Evolutionary conservation across 2,888 invertebrate genomes (phyloP).

Genomic region (Lepas anatifera): DNA sequence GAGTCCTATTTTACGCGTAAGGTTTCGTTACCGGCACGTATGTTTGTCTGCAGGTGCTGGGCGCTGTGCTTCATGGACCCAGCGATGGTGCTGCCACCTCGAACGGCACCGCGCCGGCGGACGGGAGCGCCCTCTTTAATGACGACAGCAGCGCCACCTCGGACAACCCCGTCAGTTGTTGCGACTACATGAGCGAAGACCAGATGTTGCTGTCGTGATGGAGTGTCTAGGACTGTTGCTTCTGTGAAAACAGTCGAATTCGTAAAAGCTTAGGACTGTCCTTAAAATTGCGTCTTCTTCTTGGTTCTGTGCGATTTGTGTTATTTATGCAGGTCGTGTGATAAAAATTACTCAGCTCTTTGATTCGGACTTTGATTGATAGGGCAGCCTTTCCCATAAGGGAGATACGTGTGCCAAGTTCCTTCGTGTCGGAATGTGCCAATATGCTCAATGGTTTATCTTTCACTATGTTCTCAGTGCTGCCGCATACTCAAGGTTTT

Average conservation of each 20-base stretch:
- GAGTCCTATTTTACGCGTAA: not conserved
- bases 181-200: not conserved
- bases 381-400: too few relatives aligned
- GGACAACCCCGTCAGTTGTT: not conserved
- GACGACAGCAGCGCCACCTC: not conserved
- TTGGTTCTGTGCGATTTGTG: not conserved
- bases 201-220: not conserved
- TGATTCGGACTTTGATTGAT: too few relatives aligned
- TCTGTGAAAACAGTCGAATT: too few relatives aligned
- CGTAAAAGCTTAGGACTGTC: too few relatives aligned
- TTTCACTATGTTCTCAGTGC: too few relatives aligned
- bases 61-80: not conserved
- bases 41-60: not conserved
- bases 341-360: not conserved
- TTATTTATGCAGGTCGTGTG: not conserved
- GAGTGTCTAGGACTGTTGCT: not conserved
- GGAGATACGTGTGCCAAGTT: too few relatives aligned
- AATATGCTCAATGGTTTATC: too few relatives aligned
- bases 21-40: not conserved
- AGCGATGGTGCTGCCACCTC: not conserved
- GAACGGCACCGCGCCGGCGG: not conserved
- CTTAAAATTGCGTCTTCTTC: not conserved
- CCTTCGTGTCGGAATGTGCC: too few relatives aligned
- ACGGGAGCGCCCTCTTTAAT: not conserved
- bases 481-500: too few relatives aligned